Conservation (phyloP, 2,797 vertebrate genomes). For the Poeciliopsis paucimaculata region DNA sequence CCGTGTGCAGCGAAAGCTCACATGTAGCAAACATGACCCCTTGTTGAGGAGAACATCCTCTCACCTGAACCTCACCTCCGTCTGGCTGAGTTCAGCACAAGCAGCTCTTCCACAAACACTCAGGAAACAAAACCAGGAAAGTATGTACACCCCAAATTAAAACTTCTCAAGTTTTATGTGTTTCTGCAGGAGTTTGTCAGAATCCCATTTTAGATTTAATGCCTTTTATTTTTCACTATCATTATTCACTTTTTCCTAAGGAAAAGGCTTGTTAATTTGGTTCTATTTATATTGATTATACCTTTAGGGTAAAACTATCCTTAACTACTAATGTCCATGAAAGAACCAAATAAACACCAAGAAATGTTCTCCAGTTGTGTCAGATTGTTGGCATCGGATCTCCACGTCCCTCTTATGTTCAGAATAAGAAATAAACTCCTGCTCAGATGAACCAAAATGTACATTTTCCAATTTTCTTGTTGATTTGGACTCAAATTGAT, state of each 20-base stretch:
- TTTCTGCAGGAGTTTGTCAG: not conserved
- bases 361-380: not conserved
- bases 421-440: not conserved
- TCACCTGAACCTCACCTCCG: conserved; percentile 51
- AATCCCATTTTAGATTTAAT: not conserved
- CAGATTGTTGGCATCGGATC: not conserved
- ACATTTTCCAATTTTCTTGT: not conserved
- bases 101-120: conserved; percentile 28
- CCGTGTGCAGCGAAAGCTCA: conserved; percentile 51
- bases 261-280: not conserved
- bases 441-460: not conserved
- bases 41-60: conserved; percentile 46
- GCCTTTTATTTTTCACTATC: no score
- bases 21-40: conserved; percentile 66
- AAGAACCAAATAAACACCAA: no score
- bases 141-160: not conserved
- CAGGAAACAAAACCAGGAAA: not conserved
- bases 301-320: no score
- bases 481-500: not conserved
- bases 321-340: no score
- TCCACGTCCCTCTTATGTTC: not conserved
- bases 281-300: not conserved
- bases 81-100: conserved; percentile 47
- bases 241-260: no score
- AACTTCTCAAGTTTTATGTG: not conserved